Evolutionary conservation across 1,140 invertebrate genomes (phyloP), one percentile per base, ranked within the genome.

Genomic region (Brachionus manjavacas): DNA sequence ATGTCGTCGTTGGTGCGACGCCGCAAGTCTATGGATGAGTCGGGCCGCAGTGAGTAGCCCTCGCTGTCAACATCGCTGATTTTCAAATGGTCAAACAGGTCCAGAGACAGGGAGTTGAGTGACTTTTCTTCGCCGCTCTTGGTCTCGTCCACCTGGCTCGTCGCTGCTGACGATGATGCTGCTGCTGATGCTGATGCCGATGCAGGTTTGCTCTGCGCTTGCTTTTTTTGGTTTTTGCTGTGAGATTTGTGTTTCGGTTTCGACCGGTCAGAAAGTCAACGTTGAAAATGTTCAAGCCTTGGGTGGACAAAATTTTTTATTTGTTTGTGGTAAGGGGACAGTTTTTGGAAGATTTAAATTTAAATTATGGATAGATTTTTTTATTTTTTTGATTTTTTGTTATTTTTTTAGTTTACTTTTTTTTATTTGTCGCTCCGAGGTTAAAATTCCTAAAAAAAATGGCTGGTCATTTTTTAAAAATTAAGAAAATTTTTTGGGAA

Each of bases 271-370:
- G 28, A 41, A 81, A 81, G 31, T 81, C 79, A 4, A 81, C 79
- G 31, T 81, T 81, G 12, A 81, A 81, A 16, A 81, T 81, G 52
- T 81, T 81, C 28, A 80, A 12, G 39, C 78, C 78, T 64, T 68
- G n/a, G n/a, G n/a, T n/a, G n/a, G n/a, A n/a, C n/a, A n/a, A n/a
- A n/a, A n/a, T n/a, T n/a, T n/a, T n/a, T n/a, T n/a, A n/a, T n/a
- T n/a, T n/a, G n/a, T n/a, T n/a, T n/a, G n/a, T n/a, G n/a, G n/a
- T n/a, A n/a, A n/a, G n/a, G n/a, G n/a, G n/a, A n/a, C n/a, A n/a
- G n/a, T n/a, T n/a, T n/a, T n/a, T n/a, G n/a, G n/a, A n/a, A n/a
- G n/a, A n/a, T n/a, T n/a, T n/a, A n/a, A n/a, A n/a, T n/a, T n/a
- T n/a, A n/a, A n/a, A n/a, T n/a, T n/a, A n/a, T n/a, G n/a, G n/a